Base-by-base conservation (phyloP, 2,888 invertebrate genomes). In the Palloptera scutellata region DNA sequence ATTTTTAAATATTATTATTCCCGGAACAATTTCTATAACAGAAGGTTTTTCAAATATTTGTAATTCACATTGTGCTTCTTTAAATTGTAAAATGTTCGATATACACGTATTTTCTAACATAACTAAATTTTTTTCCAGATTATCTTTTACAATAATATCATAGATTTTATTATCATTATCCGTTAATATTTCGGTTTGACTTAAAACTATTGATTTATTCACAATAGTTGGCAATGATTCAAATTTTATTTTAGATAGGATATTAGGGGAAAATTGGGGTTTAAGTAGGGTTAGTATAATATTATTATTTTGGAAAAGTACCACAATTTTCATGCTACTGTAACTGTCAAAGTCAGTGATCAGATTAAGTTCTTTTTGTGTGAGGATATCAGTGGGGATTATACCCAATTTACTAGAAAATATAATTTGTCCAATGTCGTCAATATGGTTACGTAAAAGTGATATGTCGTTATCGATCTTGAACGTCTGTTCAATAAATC, bases 291-390 rank as follows among this genome's bases (percentile, higher is more conserved):
- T 66, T 48, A 66, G 30, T 10, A 70, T 61, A n/a, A 73, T 73
- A 53, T 45, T 66, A 54, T 63, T 67, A 58, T 66, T 61, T 17
- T 67, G 67, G 61, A 68, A 66, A 13, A 64, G 48, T 19, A 70
- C 63, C 11, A 63, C 52, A 63, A 66, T 59, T 60, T 73, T 72
- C 45, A 67, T 67, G 41, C 72, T 61, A 4, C 30, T 51, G 63
- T 65, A 68, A 40, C 66, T 71, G 55, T 71, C 69, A 19, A 65
- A 68, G 58, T 72, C 68, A 13, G 61, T 41, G 17, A 71, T 70
- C 20, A 66, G 13, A 41, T 70, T 42, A 6, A 70, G 61, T 69
- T 72, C 69, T 54, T 8, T 51, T 40, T 68, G 41, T 4, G 70
- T 67, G 41, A 72, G 52, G 40, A 72, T 71, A 20, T 70, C 63